phyloP scores from a whole-genome alignment of 2,113 vertebrate genomes.

The Gobiocypris rarus region DNA sequence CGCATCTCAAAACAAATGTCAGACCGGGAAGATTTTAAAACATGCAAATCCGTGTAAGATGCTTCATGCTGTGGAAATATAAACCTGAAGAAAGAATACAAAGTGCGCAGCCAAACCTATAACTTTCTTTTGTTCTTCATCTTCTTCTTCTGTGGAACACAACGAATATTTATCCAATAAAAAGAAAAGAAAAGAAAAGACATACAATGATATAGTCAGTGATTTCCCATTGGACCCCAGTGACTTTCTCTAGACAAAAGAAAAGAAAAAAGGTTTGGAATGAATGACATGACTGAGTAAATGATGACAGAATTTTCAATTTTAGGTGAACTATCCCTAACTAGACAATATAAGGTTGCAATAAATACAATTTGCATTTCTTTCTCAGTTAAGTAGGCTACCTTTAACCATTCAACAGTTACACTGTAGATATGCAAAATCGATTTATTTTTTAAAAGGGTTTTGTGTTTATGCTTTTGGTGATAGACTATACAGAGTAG shows the following conservation, averaged over 20 bases:
- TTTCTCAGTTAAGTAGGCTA: no score
- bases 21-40: no score
- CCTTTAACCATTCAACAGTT: background rate
- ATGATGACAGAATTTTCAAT: background rate
- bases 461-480: background rate
- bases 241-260: background rate
- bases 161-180: no score
- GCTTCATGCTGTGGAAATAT: no score
- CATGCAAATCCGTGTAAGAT: no score
- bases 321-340: background rate
- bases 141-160: background rate
- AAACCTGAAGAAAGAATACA: no score
- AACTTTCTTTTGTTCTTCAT: background rate
- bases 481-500: background rate
- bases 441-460: background rate
- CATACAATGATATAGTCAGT: background rate
- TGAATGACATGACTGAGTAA: no score
- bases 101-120: background rate
- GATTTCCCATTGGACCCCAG: background rate
- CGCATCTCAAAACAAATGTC: no score
- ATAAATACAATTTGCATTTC: background rate
- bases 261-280: no score
- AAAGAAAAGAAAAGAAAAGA: no score
- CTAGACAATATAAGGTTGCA: background rate
- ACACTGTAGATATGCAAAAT: background rate